Evolutionary conservation across 2,888 invertebrate species (phyloP).

Genomic region (Alloplasta piceator): DNA sequence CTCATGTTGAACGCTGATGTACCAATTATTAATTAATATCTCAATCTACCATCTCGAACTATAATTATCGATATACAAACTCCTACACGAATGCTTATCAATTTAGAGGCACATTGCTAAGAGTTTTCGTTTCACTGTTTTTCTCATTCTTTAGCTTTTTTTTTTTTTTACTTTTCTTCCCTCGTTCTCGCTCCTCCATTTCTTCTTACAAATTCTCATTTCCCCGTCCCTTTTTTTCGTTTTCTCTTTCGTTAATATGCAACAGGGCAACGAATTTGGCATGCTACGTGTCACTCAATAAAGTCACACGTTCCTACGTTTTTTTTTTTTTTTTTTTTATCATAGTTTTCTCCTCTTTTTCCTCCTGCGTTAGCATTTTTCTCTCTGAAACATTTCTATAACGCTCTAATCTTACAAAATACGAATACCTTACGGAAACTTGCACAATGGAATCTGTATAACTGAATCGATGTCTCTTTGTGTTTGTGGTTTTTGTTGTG

Average conservation of each 20-base stretch:
- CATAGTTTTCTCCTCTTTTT: too few relatives aligned
- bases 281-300: slow-evolving; percentile 51
- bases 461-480: slow-evolving; percentile 6
- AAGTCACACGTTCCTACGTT: slow-evolving; percentile 41
- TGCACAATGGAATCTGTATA: slow-evolving; percentile 19
- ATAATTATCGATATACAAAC: slow-evolving; percentile 72
- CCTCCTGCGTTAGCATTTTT: slow-evolving; percentile 12
- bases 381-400: slow-evolving; percentile 30
- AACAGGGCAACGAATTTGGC: slow-evolving; percentile 56
- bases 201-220: slow-evolving; percentile 35
- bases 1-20: too few relatives aligned
- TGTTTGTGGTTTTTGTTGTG: slow-evolving; percentile 4
- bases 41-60: slow-evolving; percentile 67
- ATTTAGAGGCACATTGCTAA: slow-evolving; percentile 83
- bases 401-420: slow-evolving; percentile 32
- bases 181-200: slow-evolving; percentile 10
- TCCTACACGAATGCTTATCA: slow-evolving; percentile 80
- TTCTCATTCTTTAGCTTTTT: slow-evolving; percentile 21
- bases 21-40: slow-evolving; percentile 1
- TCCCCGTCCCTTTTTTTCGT: slow-evolving; percentile 2
- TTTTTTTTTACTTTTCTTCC: slow-evolving; percentile 4
- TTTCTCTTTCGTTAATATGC: slow-evolving; percentile 33
- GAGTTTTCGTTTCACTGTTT: slow-evolving; percentile 79
- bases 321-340: neutral
- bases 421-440: slow-evolving; percentile 21